A percentile compares a stretch with the other conserved stretches of the same genome.
phyloP scores from a whole-genome alignment of 1,140 invertebrate species.

The Neuroterus valhalla region DNA sequence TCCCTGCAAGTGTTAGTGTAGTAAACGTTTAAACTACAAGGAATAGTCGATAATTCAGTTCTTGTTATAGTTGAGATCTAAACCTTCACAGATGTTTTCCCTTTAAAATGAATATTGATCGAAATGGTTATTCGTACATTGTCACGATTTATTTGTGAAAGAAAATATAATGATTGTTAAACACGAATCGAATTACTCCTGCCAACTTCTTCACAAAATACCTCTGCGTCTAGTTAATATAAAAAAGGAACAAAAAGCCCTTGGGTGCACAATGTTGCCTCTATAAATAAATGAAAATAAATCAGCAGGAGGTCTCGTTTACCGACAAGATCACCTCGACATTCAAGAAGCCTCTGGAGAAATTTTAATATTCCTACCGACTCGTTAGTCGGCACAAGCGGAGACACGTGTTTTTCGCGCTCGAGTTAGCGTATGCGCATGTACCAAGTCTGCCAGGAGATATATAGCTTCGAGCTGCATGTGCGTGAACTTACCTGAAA shows the following conservation, averaged over 20 bases:
- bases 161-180: no score
- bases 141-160: no score
- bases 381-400: constrained; percentile 28
- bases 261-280: constrained; percentile 8
- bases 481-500: constrained; percentile 28
- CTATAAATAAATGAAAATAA: constrained; percentile 7
- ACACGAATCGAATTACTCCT: no score
- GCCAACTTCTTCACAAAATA: no score
- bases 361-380: constrained; percentile 31
- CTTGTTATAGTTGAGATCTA: no score
- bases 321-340: constrained; percentile 18
- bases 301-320: constrained; percentile 26
- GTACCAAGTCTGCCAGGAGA: constrained; percentile 16
- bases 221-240: constrained; percentile 5
- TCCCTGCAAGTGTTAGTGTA: no score
- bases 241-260: background rate
- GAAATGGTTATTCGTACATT: no score
- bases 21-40: no score
- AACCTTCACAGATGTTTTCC: no score
- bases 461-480: constrained; percentile 21
- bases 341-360: constrained; percentile 23
- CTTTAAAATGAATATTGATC: no score
- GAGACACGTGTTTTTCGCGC: constrained; percentile 30
- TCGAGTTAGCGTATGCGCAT: constrained; percentile 28
- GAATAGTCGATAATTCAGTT: no score